These are phyloP conservation scores for Hemaris fuciformis DNA, from an alignment of 2,888 invertebrate species.

Conservation along the genomic window DNA sequence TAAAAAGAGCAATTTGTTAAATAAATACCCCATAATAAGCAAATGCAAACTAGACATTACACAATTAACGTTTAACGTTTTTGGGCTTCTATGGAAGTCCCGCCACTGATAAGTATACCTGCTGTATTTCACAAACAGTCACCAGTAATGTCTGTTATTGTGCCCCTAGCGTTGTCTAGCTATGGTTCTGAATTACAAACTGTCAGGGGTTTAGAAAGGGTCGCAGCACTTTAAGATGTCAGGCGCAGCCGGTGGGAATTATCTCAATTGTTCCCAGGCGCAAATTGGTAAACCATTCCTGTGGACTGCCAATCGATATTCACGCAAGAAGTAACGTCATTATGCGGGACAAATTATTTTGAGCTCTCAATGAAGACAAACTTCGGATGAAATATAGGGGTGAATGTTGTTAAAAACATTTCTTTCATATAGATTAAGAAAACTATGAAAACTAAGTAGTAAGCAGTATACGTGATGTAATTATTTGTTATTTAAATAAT, in stretches of 20 bases:
- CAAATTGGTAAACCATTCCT: conserved; percentile 10
- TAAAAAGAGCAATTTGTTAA: too few species aligned
- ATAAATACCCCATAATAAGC: too few species aligned
- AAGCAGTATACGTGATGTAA: too few species aligned
- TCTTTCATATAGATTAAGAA: background rate
- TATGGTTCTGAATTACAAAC: background rate
- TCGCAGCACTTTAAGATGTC: conserved; percentile 30
- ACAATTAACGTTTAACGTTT: too few species aligned
- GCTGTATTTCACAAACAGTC: background rate
- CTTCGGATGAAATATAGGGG: too few species aligned
- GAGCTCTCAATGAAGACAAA: background rate
- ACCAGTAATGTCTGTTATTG: background rate
- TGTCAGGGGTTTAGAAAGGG: conserved; percentile 9
- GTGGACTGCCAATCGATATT: background rate
- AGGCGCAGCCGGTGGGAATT: conserved; percentile 30
- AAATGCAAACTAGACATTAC: too few species aligned
- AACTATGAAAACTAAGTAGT: background rate
- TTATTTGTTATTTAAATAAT: too few species aligned
- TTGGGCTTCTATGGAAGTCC: too few species aligned
- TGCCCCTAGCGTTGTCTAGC: background rate
- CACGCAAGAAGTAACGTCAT: background rate
- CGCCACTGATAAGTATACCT: too few species aligned
- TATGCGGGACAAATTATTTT: background rate
- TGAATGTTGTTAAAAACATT: background rate
- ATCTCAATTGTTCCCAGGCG: conserved; percentile 14